phyloP scores from a whole-genome alignment of 2,888 invertebrate genomes.

The Melanchra persicariae region DNA sequence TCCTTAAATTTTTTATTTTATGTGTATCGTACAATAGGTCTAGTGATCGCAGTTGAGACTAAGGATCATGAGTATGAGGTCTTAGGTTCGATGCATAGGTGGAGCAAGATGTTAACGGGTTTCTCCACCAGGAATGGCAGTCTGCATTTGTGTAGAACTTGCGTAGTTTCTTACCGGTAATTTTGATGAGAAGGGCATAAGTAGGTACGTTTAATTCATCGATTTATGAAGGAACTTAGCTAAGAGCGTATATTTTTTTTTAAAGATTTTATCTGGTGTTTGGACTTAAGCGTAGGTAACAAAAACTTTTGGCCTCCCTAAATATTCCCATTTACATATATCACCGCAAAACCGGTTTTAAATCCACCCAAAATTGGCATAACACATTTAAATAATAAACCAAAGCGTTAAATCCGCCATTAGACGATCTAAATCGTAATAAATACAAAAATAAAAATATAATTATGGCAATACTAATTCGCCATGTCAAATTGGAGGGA shows the following conservation, averaged over 20 bases:
- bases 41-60: background rate
- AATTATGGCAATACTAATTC: constrained; percentile 80
- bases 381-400: constrained; percentile 78
- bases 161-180: background rate
- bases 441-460: constrained; percentile 75
- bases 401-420: constrained; percentile 71
- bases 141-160: background rate
- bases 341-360: constrained; percentile 58
- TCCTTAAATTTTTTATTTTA: too few species aligned
- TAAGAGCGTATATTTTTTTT: background rate
- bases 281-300: too few species aligned
- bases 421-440: constrained; percentile 70
- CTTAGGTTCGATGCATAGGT: background rate
- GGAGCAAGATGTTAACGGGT: background rate
- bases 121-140: background rate
- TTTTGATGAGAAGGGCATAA: background rate
- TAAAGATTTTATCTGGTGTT: too few species aligned
- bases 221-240: background rate
- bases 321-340: constrained; percentile 39
- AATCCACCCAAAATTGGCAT: constrained; percentile 60
- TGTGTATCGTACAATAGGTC: too few species aligned
- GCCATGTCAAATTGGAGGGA: constrained; percentile 72
- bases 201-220: background rate
- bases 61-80: too few species aligned
- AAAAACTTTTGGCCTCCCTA: background rate